Percentiles rank a stretch among this genome's conserved stretches.
Evolutionary conservation across 2,797 vertebrate genomes (phyloP).

Genomic region (Ptychobarbus kaznakovi): DNA sequence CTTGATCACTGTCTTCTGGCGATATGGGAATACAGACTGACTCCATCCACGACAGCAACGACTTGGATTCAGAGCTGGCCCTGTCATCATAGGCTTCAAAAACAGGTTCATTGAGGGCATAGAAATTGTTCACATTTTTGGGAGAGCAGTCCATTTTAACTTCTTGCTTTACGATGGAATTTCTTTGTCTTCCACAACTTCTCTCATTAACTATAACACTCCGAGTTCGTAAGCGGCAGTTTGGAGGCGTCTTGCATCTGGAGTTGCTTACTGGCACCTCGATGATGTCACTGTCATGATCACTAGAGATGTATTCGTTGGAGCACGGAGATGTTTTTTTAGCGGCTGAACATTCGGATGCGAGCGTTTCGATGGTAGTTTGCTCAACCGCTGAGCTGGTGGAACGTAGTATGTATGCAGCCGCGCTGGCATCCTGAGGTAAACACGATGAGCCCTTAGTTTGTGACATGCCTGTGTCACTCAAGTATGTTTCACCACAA

Average conservation of each 20-base stretch:
- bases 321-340: conserved; percentile 57
- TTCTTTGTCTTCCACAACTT: not conserved
- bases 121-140: conserved; percentile 15
- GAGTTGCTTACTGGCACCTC: conserved; percentile 68
- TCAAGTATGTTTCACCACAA: conserved; percentile 70
- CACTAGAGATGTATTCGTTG: conserved; percentile 66
- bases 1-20: conserved; percentile 45
- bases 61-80: not conserved
- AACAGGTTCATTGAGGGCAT: not conserved
- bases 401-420: conserved; percentile 64
- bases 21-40: conserved; percentile 16
- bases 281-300: conserved; percentile 75
- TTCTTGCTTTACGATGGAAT: not conserved
- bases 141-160: not conserved
- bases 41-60: conserved; percentile 24
- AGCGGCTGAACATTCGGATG: conserved; percentile 65
- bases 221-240: not conserved
- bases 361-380: conserved; percentile 64
- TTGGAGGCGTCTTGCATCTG: conserved; percentile 28
- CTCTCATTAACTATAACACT: not conserved
- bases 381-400: conserved; percentile 64
- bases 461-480: conserved; percentile 72
- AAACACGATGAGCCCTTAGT: conserved; percentile 68
- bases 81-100: not conserved
- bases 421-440: conserved; percentile 24